Base-by-base conservation (phyloP, 2,797 vertebrate species). In the Parambassis ranga region DNA sequence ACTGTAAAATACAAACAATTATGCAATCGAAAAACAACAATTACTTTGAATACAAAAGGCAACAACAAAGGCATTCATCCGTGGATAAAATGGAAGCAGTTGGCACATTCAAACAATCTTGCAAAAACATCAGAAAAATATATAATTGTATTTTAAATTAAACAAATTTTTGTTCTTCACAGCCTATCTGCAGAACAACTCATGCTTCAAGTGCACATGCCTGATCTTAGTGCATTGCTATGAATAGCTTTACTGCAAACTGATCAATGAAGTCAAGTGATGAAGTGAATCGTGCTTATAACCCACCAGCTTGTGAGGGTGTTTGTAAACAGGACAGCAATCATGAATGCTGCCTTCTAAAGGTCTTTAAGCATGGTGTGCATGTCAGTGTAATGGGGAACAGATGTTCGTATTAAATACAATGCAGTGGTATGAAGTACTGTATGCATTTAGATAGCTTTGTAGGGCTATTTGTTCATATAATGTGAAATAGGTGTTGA, bases 281-380 rank as follows among this genome's bases (percentile, higher is more conserved):
- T 44, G n/a, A 65, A 15, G 43, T 65, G 50, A 79, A 61, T 75
- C 35, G 42, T 74, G 39, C 71, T 60, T 65, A 52, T 20, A 61
- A 31, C 28, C 41, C 44, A 33, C 28, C 66, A 61, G 47, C 67
- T 47, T 61, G 19, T 66, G 61, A 59, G 63, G 65, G 72, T 27
- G 51, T 46, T 44, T 28, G 33, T 37, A 39, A 55, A 43, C 38
- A 38, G 32, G 47, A 64, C 68, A 58, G 59, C 41, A 58, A 58
- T 78, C 36, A 43, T 28, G 16, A 65, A 62, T 64, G 37, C 18
- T 39, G 22, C 28, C 20, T 58, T 60, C 30, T 32, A 35, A 35
- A 10, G 15, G 22, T 15, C 18, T 63, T 69, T 48, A 15, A 50
- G 28, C 20, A 2, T 22, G 13, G 42, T 15, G 24, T 43, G 36